Conservation (phyloP, 2,797 vertebrate genomes). For the Myoxocephalus aenaeus region DNA sequence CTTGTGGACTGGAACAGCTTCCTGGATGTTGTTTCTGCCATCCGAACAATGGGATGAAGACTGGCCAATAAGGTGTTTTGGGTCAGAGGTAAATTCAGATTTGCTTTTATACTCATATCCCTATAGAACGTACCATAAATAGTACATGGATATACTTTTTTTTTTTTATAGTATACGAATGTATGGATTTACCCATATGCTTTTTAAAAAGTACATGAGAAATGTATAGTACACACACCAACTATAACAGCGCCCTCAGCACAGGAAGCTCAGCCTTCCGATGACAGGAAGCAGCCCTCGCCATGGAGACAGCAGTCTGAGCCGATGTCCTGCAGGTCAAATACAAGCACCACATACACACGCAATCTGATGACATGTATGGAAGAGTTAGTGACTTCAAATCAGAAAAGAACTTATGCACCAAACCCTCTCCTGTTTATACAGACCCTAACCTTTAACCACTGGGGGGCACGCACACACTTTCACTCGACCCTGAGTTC, state of each 20-base stretch:
- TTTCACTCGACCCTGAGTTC: conserved; percentile 35
- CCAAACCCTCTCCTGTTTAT: conserved; percentile 50
- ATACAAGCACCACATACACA: conserved; percentile 40
- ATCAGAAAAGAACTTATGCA: conserved; percentile 38
- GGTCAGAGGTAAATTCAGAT: conserved; percentile 4
- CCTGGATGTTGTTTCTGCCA: conserved; percentile 48
- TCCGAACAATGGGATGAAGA: conserved; percentile 42
- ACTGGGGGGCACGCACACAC: conserved; percentile 7
- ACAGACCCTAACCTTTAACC: conserved; percentile 59
- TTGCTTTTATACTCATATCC: background rate
- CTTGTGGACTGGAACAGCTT: conserved; percentile 41
- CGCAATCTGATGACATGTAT: conserved; percentile 47
- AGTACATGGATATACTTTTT: background rate
- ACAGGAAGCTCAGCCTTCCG: conserved; percentile 92
- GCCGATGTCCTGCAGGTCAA: conserved; percentile 84
- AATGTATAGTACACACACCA: conserved; percentile 25
- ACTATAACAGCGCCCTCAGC: conserved; percentile 49
- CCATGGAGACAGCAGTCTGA: conserved; percentile 91
- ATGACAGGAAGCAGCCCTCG: conserved; percentile 89
- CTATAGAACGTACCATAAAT: background rate
- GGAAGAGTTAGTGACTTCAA: conserved; percentile 28
- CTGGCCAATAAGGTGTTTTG: background rate
- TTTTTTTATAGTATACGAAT: background rate
- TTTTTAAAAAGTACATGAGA: background rate
- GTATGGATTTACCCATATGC: background rate